Conservation (phyloP, 2,113 vertebrate genomes). For the Dendrocopos noguchii region DNA sequence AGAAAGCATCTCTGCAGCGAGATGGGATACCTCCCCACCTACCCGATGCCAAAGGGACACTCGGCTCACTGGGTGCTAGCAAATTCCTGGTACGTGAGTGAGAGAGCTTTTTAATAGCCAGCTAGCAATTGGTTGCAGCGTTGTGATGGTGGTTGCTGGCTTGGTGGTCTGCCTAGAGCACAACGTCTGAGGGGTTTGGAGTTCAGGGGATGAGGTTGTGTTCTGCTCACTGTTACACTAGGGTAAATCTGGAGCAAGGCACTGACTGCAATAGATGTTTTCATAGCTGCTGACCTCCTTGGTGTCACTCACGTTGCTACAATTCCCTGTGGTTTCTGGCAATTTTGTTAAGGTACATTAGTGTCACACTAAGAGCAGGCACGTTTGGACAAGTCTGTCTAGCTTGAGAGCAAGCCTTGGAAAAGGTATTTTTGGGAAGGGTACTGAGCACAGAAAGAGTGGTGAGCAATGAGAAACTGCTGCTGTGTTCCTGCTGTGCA, state of each 20-base stretch:
- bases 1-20: not conserved
- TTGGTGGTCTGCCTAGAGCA: not conserved
- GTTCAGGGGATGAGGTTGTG: not conserved
- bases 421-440: not conserved
- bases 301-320: not conserved
- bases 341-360: not conserved
- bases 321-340: not conserved
- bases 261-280: not conserved
- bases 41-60: rapidly evolving
- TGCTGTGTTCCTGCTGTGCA: not conserved
- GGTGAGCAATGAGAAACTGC: not conserved
- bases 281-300: not conserved
- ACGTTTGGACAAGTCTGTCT: not conserved
- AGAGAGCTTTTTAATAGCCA: not conserved
- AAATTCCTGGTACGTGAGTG: not conserved
- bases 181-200: not conserved
- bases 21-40: not conserved
- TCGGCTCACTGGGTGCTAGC: rapidly evolving
- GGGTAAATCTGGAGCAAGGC: not conserved
- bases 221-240: not conserved
- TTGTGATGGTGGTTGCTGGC: not conserved
- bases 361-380: not conserved
- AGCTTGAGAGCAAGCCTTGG: not conserved
- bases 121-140: not conserved
- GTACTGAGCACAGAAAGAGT: not conserved